Conservation (phyloP, 2,888 invertebrate species). For the Drosophila prostipennis region DNA sequence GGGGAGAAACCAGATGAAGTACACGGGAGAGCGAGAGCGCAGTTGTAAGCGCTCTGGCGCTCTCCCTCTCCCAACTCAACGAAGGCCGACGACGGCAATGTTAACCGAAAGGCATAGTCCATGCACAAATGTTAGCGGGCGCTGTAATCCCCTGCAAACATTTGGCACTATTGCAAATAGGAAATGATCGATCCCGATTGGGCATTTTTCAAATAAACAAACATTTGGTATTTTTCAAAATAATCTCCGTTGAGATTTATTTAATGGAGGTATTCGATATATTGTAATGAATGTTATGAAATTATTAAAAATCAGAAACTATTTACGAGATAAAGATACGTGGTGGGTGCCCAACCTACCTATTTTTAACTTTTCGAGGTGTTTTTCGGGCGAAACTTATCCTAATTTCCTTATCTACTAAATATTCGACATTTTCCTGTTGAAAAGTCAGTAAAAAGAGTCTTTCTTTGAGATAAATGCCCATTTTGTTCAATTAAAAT, state of each 20-base stretch:
- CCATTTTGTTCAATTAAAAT: background rate
- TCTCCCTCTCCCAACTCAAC: background rate
- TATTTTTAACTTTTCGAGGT: too few species aligned
- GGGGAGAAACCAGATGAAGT: background rate
- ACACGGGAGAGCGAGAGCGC: background rate
- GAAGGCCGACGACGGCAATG: background rate
- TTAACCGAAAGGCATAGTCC: background rate
- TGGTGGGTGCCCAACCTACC: background rate
- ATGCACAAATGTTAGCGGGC: background rate
- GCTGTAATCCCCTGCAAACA: conserved; percentile 4
- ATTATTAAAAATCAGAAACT: too few species aligned
- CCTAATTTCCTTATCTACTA: background rate
- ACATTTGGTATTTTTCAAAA: too few species aligned
- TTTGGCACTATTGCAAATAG: background rate
- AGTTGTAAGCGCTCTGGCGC: background rate
- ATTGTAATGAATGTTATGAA: too few species aligned
- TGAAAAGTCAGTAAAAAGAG: background rate
- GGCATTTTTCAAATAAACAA: too few species aligned
- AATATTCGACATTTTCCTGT: background rate
- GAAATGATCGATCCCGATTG: background rate
- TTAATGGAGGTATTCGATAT: too few species aligned
- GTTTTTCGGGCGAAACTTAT: too few species aligned
- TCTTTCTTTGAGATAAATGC: background rate
- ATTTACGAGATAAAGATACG: too few species aligned
- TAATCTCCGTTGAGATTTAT: too few species aligned